Evolutionary conservation across 2,113 vertebrate species (phyloP).

Genomic region (Anolis carolinensis): DNA sequence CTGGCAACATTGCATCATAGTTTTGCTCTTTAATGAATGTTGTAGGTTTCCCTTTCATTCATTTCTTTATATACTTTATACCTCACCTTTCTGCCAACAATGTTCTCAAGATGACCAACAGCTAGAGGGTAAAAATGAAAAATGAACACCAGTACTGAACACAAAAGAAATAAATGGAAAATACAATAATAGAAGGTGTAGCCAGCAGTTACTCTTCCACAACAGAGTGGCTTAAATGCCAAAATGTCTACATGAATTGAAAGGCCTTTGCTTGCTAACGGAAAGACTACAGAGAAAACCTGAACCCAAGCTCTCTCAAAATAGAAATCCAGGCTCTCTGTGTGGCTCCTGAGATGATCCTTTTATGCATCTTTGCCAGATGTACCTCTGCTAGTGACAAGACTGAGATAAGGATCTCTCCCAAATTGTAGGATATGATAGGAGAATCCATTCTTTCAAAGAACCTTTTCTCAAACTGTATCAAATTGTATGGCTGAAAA

Average conservation of each 20-base stretch:
- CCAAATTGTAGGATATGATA: neutral
- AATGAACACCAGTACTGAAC: neutral
- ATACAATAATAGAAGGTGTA: neutral
- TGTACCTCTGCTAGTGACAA: neutral
- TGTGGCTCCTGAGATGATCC: neutral
- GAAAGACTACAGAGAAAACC: neutral
- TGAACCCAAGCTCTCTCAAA: neutral
- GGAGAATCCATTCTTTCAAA: too few relatives aligned
- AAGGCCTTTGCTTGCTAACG: neutral
- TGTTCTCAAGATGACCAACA: too few relatives aligned
- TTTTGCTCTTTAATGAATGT: neutral
- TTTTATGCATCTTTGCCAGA: neutral
- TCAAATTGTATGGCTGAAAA: too few relatives aligned
- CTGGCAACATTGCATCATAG: neutral
- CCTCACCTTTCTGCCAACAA: too few relatives aligned
- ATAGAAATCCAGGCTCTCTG: neutral
- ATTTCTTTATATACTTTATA: too few relatives aligned
- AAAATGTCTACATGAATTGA: too few relatives aligned
- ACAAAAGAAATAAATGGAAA: neutral
- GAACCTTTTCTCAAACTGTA: too few relatives aligned
- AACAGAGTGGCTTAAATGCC: neutral
- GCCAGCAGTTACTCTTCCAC: neutral
- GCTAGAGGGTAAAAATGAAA: too few relatives aligned
- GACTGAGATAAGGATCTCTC: neutral
- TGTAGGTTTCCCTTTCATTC: neutral